A percentile compares a stretch with the other conserved stretches of the same genome.
phyloP scores from a whole-genome alignment of 2,113 vertebrate genomes.

The Sapayoa aenigma region DNA sequence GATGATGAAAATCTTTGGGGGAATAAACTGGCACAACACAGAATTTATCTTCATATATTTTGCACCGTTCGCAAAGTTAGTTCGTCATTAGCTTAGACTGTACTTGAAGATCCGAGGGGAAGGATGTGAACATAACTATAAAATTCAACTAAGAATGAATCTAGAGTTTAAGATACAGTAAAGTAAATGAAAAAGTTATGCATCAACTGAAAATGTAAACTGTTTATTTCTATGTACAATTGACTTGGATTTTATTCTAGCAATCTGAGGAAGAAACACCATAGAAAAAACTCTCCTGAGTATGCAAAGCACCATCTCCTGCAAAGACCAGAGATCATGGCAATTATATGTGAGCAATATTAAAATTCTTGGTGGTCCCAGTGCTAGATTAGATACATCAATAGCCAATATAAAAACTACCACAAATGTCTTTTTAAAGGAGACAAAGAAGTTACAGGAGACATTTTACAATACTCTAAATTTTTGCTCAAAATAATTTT shows the following conservation, averaged over 20 bases:
- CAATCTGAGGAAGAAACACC: constrained; percentile 15
- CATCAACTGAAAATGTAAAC: not conserved
- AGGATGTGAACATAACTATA: not conserved
- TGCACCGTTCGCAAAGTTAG: not conserved
- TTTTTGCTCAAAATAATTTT: not conserved
- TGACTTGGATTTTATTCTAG: not conserved
- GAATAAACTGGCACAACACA: not conserved
- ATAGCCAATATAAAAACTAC: not conserved
- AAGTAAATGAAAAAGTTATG: constrained; percentile 38
- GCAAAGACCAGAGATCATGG: constrained; percentile 46
- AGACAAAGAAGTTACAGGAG: not conserved
- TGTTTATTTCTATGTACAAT: constrained; percentile 36
- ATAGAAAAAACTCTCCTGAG: not conserved
- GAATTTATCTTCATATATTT: not conserved
- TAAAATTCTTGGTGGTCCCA: constrained; percentile 16
- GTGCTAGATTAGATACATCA: not conserved
- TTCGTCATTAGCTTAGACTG: constrained; percentile 1
- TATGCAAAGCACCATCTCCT: constrained; percentile 28
- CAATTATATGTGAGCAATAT: constrained; percentile 19
- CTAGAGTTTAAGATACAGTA: constrained; percentile 4
- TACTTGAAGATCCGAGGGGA: not conserved
- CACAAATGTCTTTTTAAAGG: not conserved
- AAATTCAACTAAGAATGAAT: constrained; percentile 34
- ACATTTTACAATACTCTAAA: not conserved
- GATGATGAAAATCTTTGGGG: not conserved